Evolutionary conservation across 1,140 invertebrate species (phyloP), one percentile per base, ranked within the genome.

Genomic region (Eriocheir sinensis): DNA sequence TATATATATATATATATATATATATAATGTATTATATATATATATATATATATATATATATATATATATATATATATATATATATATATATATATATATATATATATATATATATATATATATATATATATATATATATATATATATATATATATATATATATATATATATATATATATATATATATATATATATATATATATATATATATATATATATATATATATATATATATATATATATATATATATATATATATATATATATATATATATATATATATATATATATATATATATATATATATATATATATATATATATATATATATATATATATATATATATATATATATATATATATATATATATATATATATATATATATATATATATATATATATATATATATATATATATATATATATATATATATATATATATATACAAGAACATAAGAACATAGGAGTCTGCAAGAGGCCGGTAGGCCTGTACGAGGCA

Each of bases 41-140:
- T 81, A 81, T 81, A 81, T 81, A 81, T 81, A 81, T 81, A 81
- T 81, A 81, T 81, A 81, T 81, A 81, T 81, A 81, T 81, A 81
- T 81, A 81, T 81, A 81, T 81, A 81, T 81, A 81, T 81, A 81
- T 81, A 81, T 81, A 81, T 81, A 81, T 81, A 30, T 81, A 81
- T 81, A 81, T 81, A 81, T 81, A 81, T 81, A 30, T 81, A 81
- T 81, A 81, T 81, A 81, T 81, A 81, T 81, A 81, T 81, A 81
- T 81, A 81, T 81, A 81, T 81, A 81, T 81, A 81, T 81, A 81
- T 81, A 81, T 81, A 81, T 36, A 81, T 81, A 81, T 81, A 81
- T 81, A 36, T 81, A 81, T 81, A 81, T 81, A 81, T 81, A 81
- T 81, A 36, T 30, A 81, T 81, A 81, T 81, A 81, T 81, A 81